phyloP scores from a whole-genome alignment of 1,140 invertebrate species.

The Pogonus chalceus region DNA sequence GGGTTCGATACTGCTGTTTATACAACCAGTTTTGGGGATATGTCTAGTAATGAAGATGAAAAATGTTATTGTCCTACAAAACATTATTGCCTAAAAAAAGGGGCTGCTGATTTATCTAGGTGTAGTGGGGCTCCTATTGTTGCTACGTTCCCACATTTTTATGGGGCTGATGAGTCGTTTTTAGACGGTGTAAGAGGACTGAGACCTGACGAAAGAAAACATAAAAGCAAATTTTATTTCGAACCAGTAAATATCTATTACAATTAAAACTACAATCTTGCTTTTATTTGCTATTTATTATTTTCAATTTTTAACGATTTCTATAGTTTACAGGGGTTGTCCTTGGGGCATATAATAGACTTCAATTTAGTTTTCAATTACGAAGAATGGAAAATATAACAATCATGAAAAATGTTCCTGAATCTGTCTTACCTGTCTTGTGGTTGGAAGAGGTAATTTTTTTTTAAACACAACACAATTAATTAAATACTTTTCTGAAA shows the following conservation, averaged over 20 bases:
- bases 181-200: slow-evolving; percentile 57
- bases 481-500: neutral
- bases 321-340: slow-evolving; percentile 59
- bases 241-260: slow-evolving; percentile 50
- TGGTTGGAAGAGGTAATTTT: slow-evolving; percentile 66
- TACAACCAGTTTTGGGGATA: slow-evolving; percentile 58
- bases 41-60: slow-evolving; percentile 49
- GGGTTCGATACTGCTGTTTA: slow-evolving; percentile 58
- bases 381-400: slow-evolving; percentile 53
- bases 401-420: slow-evolving; percentile 49
- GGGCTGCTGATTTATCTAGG: slow-evolving; percentile 55
- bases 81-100: slow-evolving; percentile 56
- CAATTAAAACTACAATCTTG: neutral
- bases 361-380: slow-evolving; percentile 61
- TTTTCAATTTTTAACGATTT: slow-evolving; percentile 3
- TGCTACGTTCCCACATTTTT: slow-evolving; percentile 73
- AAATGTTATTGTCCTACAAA: slow-evolving; percentile 62
- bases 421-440: slow-evolving; percentile 54
- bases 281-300: neutral
- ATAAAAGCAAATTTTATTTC: slow-evolving; percentile 63
- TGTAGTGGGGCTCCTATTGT: slow-evolving; percentile 59
- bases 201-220: slow-evolving; percentile 55
- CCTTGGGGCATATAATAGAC: slow-evolving; percentile 51
- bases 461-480: neutral
- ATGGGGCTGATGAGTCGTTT: slow-evolving; percentile 55